These are phyloP conservation scores for Gobius niger DNA, from an alignment of 2,113 vertebrate genomes.

Conservation along the genomic window DNA sequence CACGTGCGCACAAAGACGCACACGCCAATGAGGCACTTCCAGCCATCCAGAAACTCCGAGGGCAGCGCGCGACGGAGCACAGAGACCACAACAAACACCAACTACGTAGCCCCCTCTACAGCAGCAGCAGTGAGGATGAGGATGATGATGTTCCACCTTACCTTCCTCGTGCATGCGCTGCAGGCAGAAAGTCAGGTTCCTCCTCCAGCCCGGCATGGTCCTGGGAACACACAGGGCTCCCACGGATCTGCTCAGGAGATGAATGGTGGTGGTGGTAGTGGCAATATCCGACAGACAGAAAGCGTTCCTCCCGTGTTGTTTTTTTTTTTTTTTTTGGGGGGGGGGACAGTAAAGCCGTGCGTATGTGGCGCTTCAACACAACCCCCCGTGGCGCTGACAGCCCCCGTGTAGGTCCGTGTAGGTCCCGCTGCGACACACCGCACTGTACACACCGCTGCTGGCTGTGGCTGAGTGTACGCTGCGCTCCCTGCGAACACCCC, in stretches of 20 bases:
- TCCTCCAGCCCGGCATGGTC: constrained; percentile 70
- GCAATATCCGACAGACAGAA: constrained; percentile 47
- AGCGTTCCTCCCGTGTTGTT: constrained; percentile 18
- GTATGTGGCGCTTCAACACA: neutral
- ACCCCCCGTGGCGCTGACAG: neutral
- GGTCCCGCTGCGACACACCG: constrained; percentile 63
- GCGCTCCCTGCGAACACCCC: neutral
- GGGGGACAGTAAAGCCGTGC: too few species aligned
- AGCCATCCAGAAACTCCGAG: constrained; percentile 47
- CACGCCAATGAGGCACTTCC: constrained; percentile 10
- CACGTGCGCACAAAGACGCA: constrained; percentile 23
- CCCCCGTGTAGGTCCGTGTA: constrained; percentile 25
- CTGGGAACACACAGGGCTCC: constrained; percentile 33
- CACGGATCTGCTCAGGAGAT: constrained; percentile 10
- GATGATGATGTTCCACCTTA: too few species aligned
- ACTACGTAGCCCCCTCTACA: neutral
- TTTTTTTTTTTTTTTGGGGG: too few species aligned
- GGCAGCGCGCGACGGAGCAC: constrained; percentile 14
- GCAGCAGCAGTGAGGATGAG: constrained; percentile 14
- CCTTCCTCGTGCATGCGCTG: constrained; percentile 71
- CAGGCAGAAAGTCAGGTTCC: constrained; percentile 73
- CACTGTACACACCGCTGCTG: constrained; percentile 1
- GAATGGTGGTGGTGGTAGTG: constrained; percentile 15
- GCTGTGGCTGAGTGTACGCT: constrained; percentile 17
- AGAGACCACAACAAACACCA: neutral